Evolutionary conservation across 2,113 vertebrate species (phyloP).

Genomic region (Pandion haliaetus): DNA sequence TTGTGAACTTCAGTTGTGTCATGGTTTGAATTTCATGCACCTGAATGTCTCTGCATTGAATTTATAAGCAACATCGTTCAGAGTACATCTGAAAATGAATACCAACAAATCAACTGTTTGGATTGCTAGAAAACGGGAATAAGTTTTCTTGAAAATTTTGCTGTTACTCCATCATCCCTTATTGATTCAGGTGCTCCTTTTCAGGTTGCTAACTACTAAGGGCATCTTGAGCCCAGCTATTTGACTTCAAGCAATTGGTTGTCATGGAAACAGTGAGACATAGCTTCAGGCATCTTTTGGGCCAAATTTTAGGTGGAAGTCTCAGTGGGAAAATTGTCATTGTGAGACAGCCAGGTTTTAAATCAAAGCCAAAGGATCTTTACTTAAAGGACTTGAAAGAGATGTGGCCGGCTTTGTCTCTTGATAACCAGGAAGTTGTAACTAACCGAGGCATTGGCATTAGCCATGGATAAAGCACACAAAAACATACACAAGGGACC

Average conservation of each 20-base stretch:
- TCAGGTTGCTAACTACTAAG: neutral
- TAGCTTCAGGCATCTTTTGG: conserved; percentile 7
- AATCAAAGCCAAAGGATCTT: neutral
- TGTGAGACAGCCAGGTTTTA: neutral
- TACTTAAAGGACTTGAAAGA: neutral
- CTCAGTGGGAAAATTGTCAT: conserved; percentile 1
- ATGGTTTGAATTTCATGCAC: neutral
- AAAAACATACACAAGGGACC: neutral
- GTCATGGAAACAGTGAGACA: neutral
- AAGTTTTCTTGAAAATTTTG: neutral
- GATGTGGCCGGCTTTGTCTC: neutral
- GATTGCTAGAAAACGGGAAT: neutral
- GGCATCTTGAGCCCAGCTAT: neutral
- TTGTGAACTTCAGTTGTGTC: neutral
- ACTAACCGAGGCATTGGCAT: neutral
- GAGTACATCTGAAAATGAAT: neutral
- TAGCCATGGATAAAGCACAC: neutral
- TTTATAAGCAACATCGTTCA: neutral
- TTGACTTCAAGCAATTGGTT: conserved; percentile 1
- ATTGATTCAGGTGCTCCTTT: neutral
- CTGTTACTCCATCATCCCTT: neutral
- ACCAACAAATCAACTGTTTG: neutral
- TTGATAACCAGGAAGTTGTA: neutral
- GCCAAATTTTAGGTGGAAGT: conserved; percentile 29
- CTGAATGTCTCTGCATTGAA: neutral